phyloP scores from a whole-genome alignment of 2,113 vertebrate species.

The Brachyistius frenatus region DNA sequence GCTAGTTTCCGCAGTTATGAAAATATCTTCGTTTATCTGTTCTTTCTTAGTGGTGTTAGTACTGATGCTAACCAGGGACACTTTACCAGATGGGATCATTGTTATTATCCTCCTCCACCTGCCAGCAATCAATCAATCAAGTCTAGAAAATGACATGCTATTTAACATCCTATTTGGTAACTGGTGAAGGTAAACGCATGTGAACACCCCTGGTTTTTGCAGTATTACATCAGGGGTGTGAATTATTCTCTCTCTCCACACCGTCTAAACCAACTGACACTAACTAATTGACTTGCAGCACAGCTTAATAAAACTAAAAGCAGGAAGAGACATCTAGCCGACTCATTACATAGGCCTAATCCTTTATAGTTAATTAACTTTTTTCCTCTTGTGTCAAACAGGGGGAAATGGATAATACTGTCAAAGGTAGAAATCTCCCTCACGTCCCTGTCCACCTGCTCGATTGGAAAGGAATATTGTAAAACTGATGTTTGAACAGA shows the following conservation, averaged over 20 bases:
- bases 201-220: neutral
- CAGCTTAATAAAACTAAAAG: constrained; percentile 78
- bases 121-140: constrained; percentile 57
- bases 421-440: constrained; percentile 29
- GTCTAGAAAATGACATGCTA: constrained; percentile 35
- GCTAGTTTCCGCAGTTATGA: neutral
- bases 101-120: constrained; percentile 40
- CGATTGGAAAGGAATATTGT: constrained; percentile 30
- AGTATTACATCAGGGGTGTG: constrained; percentile 11
- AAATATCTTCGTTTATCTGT: neutral
- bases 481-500: constrained; percentile 23
- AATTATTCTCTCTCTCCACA: constrained; percentile 23
- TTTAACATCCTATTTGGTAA: constrained; percentile 50
- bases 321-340: constrained; percentile 62
- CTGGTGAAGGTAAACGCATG: constrained; percentile 24
- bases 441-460: constrained; percentile 22
- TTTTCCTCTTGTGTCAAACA: constrained; percentile 60
- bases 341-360: constrained; percentile 73
- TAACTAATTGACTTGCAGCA: constrained; percentile 65
- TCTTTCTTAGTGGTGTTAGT: neutral
- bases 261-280: constrained; percentile 63
- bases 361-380: constrained; percentile 74
- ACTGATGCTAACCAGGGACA: constrained; percentile 13
- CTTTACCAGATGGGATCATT: constrained; percentile 30
- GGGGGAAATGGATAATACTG: constrained; percentile 60